Conservation (phyloP, 2,888 invertebrate genomes). For the Limnephilus marmoratus region DNA sequence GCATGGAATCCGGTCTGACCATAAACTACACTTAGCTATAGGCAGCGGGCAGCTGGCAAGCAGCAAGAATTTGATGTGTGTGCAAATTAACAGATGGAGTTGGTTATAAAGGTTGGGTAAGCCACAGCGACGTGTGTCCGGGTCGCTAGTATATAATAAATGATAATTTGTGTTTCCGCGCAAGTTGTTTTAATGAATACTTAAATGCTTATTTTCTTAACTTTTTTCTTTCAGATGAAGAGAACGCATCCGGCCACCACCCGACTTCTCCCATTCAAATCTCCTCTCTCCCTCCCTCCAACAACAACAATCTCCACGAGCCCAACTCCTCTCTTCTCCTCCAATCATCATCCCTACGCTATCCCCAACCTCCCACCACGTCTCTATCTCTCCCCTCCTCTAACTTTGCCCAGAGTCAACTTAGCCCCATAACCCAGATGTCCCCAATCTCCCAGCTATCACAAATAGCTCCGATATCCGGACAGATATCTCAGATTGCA, state of each 20-base stretch:
- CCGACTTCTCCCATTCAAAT: slow-evolving; percentile 66
- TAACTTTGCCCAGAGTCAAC: slow-evolving; percentile 10
- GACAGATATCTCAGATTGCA: slow-evolving; percentile 67
- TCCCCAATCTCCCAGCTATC: slow-evolving; percentile 18
- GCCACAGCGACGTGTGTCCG: too few relatives aligned
- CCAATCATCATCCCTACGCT: slow-evolving; percentile 20
- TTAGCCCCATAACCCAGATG: background rate
- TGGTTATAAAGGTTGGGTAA: too few relatives aligned
- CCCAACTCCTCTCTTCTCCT: slow-evolving; percentile 64
- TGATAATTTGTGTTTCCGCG: too few relatives aligned
- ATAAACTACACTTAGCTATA: too few relatives aligned
- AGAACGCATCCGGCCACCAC: slow-evolving; percentile 67
- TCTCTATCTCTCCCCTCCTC: slow-evolving; percentile 31
- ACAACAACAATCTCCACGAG: slow-evolving; percentile 66
- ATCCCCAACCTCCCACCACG: slow-evolving; percentile 16
- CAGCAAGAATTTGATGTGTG: too few relatives aligned
- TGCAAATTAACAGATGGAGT: too few relatives aligned
- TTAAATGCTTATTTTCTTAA: background rate
- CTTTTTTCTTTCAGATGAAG: slow-evolving; percentile 68
- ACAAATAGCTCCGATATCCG: background rate
- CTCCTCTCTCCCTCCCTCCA: slow-evolving; percentile 67
- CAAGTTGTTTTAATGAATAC: background rate
- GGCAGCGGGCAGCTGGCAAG: too few relatives aligned
- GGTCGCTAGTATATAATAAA: too few relatives aligned
- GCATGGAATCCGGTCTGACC: too few relatives aligned